A percentile compares a stretch with the other conserved stretches of the same genome.
These are phyloP conservation scores for Phrynosoma platyrhinos DNA, from an alignment of 2,113 vertebrate genomes.

Conservation along the genomic window DNA sequence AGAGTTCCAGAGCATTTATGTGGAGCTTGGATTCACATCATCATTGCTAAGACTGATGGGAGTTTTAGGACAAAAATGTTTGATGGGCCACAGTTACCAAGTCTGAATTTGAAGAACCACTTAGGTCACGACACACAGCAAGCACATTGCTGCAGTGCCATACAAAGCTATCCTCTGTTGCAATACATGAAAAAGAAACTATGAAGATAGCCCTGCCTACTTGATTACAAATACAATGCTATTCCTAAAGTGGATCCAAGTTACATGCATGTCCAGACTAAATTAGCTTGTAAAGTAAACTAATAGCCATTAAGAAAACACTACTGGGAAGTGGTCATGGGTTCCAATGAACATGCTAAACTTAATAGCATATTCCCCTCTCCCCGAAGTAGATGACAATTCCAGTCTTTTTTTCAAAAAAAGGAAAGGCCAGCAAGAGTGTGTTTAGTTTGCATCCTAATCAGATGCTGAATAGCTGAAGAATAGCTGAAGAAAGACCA, in stretches of 20 bases:
- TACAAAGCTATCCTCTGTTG: background rate
- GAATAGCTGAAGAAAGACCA: slow-evolving; percentile 45
- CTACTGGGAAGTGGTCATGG: background rate
- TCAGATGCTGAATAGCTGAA: slow-evolving; percentile 33
- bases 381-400: accelerated
- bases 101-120: no score
- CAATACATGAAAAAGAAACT: background rate
- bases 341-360: background rate
- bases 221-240: background rate
- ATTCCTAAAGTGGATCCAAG: background rate
- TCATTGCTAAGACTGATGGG: no score
- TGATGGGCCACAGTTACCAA: no score
- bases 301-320: background rate
- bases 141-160: background rate
- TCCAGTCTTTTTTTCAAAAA: slow-evolving; percentile 14
- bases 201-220: background rate
- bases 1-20: no score
- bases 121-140: no score
- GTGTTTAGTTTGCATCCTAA: slow-evolving; percentile 41
- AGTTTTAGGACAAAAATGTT: no score
- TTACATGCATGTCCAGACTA: slow-evolving; percentile 25
- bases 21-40: no score
- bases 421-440: slow-evolving; percentile 34
- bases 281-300: background rate
- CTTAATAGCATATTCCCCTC: background rate